Evolutionary conservation across 1,140 invertebrate genomes (phyloP).

Genomic region (Phortica variegata): DNA sequence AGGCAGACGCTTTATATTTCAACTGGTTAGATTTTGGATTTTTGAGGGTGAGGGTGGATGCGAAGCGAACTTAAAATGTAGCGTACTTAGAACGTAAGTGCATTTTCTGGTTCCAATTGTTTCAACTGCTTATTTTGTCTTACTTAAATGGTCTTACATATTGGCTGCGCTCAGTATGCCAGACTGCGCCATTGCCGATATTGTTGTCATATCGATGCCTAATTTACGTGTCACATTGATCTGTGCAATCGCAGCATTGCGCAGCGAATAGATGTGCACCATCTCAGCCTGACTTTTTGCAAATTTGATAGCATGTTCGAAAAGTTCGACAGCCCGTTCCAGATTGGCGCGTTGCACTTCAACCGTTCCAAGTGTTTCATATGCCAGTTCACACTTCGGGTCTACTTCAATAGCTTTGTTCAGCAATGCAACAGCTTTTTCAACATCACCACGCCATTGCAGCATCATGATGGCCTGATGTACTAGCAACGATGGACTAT

Average conservation of each 20-base stretch:
- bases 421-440: slow-evolving; percentile 76
- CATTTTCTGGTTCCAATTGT: background rate
- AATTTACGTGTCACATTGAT: slow-evolving; percentile 75
- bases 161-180: slow-evolving; percentile 16
- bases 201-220: slow-evolving; percentile 63
- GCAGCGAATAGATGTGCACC: slow-evolving; percentile 81
- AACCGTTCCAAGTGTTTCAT: slow-evolving; percentile 91
- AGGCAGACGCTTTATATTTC: too few relatives aligned
- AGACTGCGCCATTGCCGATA: slow-evolving; percentile 39
- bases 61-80: too few relatives aligned
- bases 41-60: too few relatives aligned
- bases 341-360: slow-evolving; percentile 83
- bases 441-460: slow-evolving; percentile 79
- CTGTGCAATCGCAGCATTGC: slow-evolving; percentile 85
- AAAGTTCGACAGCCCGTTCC: slow-evolving; percentile 76
- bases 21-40: too few relatives aligned
- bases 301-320: slow-evolving; percentile 85
- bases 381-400: slow-evolving; percentile 90
- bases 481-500: slow-evolving; percentile 83
- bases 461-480: slow-evolving; percentile 82
- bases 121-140: background rate
- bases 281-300: slow-evolving; percentile 84
- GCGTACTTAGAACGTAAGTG: background rate
- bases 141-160: slow-evolving; percentile 11
- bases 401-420: slow-evolving; percentile 84